Evolutionary conservation across 2,113 vertebrate genomes (phyloP), one percentile per base, ranked within the genome.

Genomic region (Merops nubicus): DNA sequence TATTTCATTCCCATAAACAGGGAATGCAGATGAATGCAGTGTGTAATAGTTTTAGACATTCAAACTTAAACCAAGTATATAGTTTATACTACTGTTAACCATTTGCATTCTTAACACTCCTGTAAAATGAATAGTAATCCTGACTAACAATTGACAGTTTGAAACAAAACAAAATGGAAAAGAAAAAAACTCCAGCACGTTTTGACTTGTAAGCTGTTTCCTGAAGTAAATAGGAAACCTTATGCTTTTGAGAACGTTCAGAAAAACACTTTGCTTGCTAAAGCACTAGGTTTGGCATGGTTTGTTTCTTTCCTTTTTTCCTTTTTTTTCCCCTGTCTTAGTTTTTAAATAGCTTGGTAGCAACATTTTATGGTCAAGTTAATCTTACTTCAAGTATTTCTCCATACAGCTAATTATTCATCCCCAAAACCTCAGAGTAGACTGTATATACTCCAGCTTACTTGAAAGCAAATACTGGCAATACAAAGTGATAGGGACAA

Each of bases 1-100:
- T 98, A 98, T 98, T 98, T 98, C 96, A 98, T 97, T 98, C 97
- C 97, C 97, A 98, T 98, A 98, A 98, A 98, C 98, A 98, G 97
- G 96, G 98, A 98, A 98, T 91, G 96, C 96, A 97, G 98, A 98
- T 97, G 97, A 98, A 97, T 98, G 97, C 97, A 88, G 96, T 97
- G 94, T 98, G 95, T 98, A 97, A 98, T 98, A 94, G 96, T 96
- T 98, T 97, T 97, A 97, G 98, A 98, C 96, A 79, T 94, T 97
- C 97, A 96, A 95, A 98, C 97, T 98, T 95, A 98, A 98, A 97
- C 95, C 83, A 94, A 97, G 91, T 95, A 83, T 97, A 97, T 94
- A 95, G 92, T 97, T 98, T 97, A 98, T 98, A 97, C 95, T 96
- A 95, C 96, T 94, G 93, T 97, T 98, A 97, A 97, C 98, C 97